Conservation (phyloP, 2,113 vertebrate genomes). For the Morone saxatilis region DNA sequence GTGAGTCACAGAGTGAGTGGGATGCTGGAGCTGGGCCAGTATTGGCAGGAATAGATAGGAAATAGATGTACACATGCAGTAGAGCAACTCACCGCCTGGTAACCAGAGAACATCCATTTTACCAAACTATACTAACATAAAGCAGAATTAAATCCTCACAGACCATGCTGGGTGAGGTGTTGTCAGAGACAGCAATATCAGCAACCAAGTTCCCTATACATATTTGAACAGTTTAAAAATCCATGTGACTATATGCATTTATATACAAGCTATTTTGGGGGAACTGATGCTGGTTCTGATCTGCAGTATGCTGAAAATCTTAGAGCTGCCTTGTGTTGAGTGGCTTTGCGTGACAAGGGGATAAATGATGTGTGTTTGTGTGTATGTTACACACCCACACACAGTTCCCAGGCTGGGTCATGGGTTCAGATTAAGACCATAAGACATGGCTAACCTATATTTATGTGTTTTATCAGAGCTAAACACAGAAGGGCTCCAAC, state of each 20-base stretch:
- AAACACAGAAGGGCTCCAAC: conserved; percentile 19
- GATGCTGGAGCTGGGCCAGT: not conserved
- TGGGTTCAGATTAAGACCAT: conserved; percentile 74
- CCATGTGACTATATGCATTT: conserved; percentile 9
- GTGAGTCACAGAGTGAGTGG: conserved; percentile 15
- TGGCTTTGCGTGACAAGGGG: conserved; percentile 73
- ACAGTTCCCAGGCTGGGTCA: conserved; percentile 56
- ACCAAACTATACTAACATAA: not conserved
- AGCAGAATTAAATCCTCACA: not conserved
- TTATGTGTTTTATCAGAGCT: conserved; percentile 49
- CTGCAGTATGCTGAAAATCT: conserved; percentile 51
- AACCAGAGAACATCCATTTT: not conserved
- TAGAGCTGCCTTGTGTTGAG: conserved; percentile 63
- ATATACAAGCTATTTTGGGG: conserved; percentile 32
- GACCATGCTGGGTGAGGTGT: not conserved
- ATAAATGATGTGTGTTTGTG: conserved; percentile 54
- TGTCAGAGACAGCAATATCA: not conserved
- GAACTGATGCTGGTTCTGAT: conserved; percentile 9
- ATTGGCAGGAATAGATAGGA: not conserved
- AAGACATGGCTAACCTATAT: conserved; percentile 78
- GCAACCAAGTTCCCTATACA: not conserved
- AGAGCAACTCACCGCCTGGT: not conserved
- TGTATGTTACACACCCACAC: conserved; percentile 41
- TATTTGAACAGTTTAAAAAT: not conserved
- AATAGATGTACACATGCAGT: conserved; percentile 6